Percentiles rank a stretch among this genome's conserved stretches.
Conservation (phyloP, 2,888 invertebrate genomes). For the Pyrrhosoma nymphula region DNA sequence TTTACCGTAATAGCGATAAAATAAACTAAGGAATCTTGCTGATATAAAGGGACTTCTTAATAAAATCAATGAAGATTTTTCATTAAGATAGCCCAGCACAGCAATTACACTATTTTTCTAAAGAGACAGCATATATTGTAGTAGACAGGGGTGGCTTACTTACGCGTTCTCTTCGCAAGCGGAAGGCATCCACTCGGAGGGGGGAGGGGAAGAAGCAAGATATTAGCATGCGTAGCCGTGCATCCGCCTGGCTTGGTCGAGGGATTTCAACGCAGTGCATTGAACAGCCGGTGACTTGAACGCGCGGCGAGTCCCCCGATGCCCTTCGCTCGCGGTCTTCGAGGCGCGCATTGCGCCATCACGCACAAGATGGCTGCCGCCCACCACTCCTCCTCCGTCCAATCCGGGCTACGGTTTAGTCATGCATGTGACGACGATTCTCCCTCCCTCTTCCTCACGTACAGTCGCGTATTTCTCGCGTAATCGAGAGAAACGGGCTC, state of each 20-base stretch:
- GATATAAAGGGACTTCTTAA: no score
- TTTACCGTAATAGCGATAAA: no score
- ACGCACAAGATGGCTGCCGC: slow-evolving; percentile 5
- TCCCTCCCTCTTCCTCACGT: neutral
- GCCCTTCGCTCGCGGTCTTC: slow-evolving; percentile 23
- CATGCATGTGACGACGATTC: neutral
- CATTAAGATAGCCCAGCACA: no score
- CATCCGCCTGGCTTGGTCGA: neutral
- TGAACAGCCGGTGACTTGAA: neutral
- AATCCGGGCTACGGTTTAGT: neutral
- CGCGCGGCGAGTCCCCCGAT: neutral
- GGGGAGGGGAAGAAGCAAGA: neutral
- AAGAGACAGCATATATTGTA: no score
- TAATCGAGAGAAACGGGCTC: neutral
- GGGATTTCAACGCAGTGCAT: slow-evolving; percentile 27
- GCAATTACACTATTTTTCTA: no score
- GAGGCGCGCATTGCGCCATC: neutral
- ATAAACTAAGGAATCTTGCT: no score
- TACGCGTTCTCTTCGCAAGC: neutral
- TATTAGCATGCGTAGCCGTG: neutral
- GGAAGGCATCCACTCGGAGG: neutral
- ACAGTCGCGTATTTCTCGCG: neutral
- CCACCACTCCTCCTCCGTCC: neutral
- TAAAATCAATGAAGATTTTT: no score
- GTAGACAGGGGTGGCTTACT: no score